Conservation (phyloP, 1,140 invertebrate genomes). For the Musca domestica region DNA sequence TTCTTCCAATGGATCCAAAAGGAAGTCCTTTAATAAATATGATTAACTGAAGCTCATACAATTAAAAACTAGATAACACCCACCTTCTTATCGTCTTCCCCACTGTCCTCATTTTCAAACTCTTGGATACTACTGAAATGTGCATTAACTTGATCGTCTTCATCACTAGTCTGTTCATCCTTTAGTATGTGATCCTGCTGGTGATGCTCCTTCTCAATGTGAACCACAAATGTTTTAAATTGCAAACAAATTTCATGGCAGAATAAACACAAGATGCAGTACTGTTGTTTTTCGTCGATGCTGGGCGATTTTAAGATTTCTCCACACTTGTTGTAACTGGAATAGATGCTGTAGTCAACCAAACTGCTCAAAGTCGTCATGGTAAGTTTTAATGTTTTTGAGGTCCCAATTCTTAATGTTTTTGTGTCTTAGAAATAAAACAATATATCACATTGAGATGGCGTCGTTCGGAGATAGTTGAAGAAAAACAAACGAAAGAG, state of each 20-base stretch:
- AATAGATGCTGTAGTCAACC: not conserved
- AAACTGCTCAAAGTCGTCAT: not conserved
- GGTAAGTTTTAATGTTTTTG: not conserved
- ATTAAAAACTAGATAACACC: not conserved
- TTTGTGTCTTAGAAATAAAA: too few species aligned
- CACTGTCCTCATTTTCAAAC: not conserved
- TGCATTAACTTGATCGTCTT: not conserved
- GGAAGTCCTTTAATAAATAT: not conserved
- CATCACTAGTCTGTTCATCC: not conserved
- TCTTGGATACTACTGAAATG: not conserved
- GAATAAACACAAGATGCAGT: not conserved
- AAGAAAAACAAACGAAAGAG: too few species aligned
- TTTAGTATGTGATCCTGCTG: not conserved
- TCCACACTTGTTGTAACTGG: slow-evolving; percentile 10
- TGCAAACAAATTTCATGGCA: slow-evolving; percentile 19
- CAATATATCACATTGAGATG: too few species aligned
- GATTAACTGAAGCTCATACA: not conserved
- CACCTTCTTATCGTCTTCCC: slow-evolving; percentile 8
- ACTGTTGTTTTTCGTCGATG: slow-evolving; percentile 8
- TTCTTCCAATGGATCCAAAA: slow-evolving; percentile 8
- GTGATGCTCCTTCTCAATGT: slow-evolving; percentile 8
- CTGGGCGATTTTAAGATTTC: slow-evolving; percentile 12
- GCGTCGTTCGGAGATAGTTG: too few species aligned
- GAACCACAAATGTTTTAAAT: slow-evolving; percentile 9
- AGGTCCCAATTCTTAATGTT: too few species aligned